Percentiles rank a stretch among this genome's conserved stretches.
phyloP scores from a whole-genome alignment of 2,888 invertebrate species.

The Pandemis corylana region DNA sequence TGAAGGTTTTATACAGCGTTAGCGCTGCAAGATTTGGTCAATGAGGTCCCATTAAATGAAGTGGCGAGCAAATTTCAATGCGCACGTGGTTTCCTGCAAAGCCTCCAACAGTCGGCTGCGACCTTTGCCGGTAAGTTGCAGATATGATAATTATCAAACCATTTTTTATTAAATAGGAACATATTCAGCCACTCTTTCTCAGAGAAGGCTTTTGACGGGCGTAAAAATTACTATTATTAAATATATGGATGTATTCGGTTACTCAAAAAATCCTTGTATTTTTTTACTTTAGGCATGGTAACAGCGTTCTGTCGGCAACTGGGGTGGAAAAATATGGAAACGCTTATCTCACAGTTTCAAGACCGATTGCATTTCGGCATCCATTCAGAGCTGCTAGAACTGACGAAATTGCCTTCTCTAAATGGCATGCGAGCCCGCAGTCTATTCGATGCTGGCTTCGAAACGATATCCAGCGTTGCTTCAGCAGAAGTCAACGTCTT shows the following conservation, averaged over 20 bases:
- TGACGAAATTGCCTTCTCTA: slow-evolving; percentile 93
- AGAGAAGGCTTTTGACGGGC: too few species aligned
- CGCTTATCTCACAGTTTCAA: slow-evolving; percentile 96
- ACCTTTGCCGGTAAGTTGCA: slow-evolving; percentile 92
- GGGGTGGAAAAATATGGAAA: slow-evolving; percentile 96
- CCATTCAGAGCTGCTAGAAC: slow-evolving; percentile 95
- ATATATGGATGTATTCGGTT: not conserved
- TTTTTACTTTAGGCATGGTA: slow-evolving; percentile 91
- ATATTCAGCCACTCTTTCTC: not conserved
- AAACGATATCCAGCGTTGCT: slow-evolving; percentile 91
- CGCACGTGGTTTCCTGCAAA: slow-evolving; percentile 95
- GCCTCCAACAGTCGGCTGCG: slow-evolving; percentile 96
- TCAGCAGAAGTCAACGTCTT: slow-evolving; percentile 88
- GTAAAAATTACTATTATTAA: too few species aligned
- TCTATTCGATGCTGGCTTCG: slow-evolving; percentile 92
- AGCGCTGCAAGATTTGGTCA: slow-evolving; percentile 96
- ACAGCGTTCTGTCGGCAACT: slow-evolving; percentile 97
- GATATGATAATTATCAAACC: too few species aligned
- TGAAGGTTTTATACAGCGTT: slow-evolving; percentile 94
- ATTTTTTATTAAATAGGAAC: not conserved
- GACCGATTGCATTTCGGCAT: slow-evolving; percentile 97
- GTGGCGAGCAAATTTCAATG: slow-evolving; percentile 95
- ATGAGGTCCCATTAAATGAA: slow-evolving; percentile 92
- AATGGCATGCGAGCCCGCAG: slow-evolving; percentile 94
- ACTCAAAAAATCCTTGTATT: not conserved